Conservation (phyloP, 2,797 vertebrate species). For the Phoebastria nigripes region DNA sequence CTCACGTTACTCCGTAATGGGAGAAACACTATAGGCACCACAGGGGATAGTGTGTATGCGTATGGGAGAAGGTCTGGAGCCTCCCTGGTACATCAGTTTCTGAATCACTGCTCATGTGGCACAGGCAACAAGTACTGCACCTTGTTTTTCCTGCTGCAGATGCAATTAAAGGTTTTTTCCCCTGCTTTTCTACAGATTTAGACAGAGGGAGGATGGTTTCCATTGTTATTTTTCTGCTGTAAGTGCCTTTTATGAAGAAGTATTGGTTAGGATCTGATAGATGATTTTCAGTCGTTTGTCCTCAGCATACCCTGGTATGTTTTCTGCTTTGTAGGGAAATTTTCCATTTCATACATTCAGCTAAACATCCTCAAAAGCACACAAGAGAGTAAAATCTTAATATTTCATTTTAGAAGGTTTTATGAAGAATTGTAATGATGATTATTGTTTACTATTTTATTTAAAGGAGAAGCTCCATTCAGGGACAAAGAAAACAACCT, state of each 20-base stretch:
- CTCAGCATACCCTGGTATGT: not conserved
- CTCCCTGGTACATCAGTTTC: not conserved
- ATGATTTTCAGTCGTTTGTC: not conserved
- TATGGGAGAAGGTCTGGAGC: not conserved
- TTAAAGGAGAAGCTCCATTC: not conserved
- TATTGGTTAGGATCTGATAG: not conserved
- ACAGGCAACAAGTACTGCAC: not conserved
- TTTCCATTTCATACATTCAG: not conserved
- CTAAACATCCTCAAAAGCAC: not conserved
- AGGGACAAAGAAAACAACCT: not conserved
- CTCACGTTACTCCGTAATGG: not conserved
- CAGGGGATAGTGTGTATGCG: rapidly evolving
- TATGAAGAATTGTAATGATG: not conserved
- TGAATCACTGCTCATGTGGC: not conserved
- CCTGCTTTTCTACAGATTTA: not conserved
- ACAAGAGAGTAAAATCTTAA: not conserved
- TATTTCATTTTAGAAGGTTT: not conserved
- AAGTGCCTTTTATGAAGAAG: not conserved
- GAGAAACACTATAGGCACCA: not conserved
- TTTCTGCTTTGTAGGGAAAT: not conserved
- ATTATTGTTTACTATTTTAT: not conserved
- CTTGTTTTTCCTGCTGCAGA: not conserved
- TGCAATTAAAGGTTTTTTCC: not conserved
- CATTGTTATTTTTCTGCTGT: not conserved
- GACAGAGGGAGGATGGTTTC: not conserved